Evolutionary conservation across 2,888 invertebrate species (phyloP), one percentile per base, ranked within the genome.

Genomic region (Microctonus aethiopoides): DNA sequence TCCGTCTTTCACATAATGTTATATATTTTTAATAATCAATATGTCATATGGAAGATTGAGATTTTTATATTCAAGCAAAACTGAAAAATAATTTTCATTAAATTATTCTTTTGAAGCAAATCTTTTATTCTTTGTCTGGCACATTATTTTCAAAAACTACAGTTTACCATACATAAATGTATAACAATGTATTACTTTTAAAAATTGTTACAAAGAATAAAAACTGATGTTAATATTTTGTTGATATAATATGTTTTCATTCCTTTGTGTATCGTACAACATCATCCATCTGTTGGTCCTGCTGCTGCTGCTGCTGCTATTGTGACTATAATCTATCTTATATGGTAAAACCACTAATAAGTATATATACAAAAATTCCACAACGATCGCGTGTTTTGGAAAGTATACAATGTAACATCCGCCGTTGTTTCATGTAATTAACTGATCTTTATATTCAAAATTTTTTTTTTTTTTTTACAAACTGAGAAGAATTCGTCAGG

Each of bases 401-500:
- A 4, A 1, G 9, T 6, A n/a, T 13, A n/a, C 39, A 39, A 39
- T 39, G 5, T 39, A 13, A 57, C 16, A 13, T 57, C 80, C 57
- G 16, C 16, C n/a, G 39, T 57, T 16, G 29, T 20, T 32, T 32
- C 29, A n/a, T 57, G 10, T 10, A 54, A 54, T 24, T 54, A 10
- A 54, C 16, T 22, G n/a, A n/a, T n/a, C 11, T 24, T n/a, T n/a
- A n/a, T n/a, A n/a, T n/a, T n/a, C n/a, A 13, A 13, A 22, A 16
- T 22, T 54, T 54, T 13, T 5, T 51, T 51, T 22, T 51, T 46
- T 11, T 10, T 11, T 10, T 20, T 10, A 16, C 36, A 2, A 10
- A 36, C 36, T 2, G 9, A 36, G 2, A 36, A 11, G 11, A 54
- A 24, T 22, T 20, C 24, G 20, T 9, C 10, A 54, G 11, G 10